Evolutionary conservation across 2,797 vertebrate species (phyloP).

Genomic region (Smutsia temminckii): DNA sequence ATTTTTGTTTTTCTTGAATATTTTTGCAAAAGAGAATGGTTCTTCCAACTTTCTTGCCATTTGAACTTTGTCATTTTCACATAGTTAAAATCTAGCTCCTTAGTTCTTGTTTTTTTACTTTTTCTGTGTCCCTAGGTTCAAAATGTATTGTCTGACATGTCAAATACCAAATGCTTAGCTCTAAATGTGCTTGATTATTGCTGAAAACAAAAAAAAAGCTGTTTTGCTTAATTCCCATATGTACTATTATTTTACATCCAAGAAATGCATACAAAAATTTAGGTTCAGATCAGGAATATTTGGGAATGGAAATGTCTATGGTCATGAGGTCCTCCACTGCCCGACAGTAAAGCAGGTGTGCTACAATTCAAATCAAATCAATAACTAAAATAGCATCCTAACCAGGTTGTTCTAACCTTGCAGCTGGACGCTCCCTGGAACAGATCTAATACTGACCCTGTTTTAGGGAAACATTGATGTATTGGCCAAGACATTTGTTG

Average conservation of each 20-base stretch:
- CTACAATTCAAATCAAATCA: not conserved
- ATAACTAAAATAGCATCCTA: not conserved
- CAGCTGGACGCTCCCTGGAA: not conserved
- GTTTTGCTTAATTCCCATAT: not conserved
- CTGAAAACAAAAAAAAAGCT: not conserved
- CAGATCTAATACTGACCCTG: conserved; percentile 43
- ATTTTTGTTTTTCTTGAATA: conserved; percentile 12
- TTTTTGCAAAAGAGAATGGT: not conserved
- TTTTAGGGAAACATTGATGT: conserved; percentile 35
- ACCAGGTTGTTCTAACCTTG: not conserved
- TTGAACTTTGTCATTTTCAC: not conserved
- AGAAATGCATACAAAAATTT: not conserved
- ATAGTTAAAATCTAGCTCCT: not conserved
- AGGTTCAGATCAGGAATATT: not conserved
- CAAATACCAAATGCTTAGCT: not conserved
- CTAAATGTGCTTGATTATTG: not conserved
- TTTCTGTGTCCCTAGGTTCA: not conserved
- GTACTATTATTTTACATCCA: not conserved
- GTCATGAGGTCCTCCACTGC: not conserved
- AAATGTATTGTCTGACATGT: not conserved
- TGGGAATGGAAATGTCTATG: not conserved
- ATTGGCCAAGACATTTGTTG: conserved; percentile 36
- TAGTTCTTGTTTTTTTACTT: not conserved
- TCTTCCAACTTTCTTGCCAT: not conserved
- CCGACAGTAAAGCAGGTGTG: not conserved